Percentiles rank a stretch among this genome's conserved stretches.
Conservation (phyloP, 2,888 invertebrate genomes). For the Tethea ocularis region DNA sequence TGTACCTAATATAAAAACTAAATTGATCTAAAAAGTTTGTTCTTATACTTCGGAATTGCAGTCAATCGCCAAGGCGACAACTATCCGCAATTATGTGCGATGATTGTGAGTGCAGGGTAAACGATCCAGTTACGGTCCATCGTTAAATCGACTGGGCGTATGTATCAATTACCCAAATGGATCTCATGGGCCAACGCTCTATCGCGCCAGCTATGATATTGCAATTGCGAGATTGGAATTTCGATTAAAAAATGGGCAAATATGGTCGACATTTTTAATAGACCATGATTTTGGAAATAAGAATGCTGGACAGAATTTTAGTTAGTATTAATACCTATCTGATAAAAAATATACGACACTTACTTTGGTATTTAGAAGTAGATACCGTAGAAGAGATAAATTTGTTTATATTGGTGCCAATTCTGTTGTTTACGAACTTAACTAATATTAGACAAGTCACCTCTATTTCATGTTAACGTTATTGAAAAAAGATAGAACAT, state of each 20-base stretch:
- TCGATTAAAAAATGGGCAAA: constrained; percentile 29
- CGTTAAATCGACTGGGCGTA: constrained; percentile 55
- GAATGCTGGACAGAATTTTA: too few species aligned
- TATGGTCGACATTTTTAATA: constrained; percentile 14
- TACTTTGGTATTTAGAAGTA: too few species aligned
- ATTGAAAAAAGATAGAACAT: too few species aligned
- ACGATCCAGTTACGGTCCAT: constrained; percentile 28
- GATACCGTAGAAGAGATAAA: too few species aligned
- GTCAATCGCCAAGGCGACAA: constrained; percentile 21
- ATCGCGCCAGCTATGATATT: constrained; percentile 24
- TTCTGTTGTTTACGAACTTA: too few species aligned
- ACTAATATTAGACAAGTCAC: too few species aligned
- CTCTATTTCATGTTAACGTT: too few species aligned
- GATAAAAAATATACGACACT: too few species aligned
- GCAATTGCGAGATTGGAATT: constrained; percentile 29
- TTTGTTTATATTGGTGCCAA: too few species aligned
- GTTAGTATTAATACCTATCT: too few species aligned
- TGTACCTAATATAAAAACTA: too few species aligned
- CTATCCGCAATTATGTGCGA: constrained; percentile 41
- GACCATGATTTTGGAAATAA: too few species aligned
- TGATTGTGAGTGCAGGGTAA: constrained; percentile 42
- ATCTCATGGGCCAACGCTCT: constrained; percentile 45
- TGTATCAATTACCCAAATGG: constrained; percentile 69
- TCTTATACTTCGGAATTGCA: background rate
- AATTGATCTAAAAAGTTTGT: background rate